Conservation (phyloP, 1,140 invertebrate species). For the Drepana arcuata region DNA sequence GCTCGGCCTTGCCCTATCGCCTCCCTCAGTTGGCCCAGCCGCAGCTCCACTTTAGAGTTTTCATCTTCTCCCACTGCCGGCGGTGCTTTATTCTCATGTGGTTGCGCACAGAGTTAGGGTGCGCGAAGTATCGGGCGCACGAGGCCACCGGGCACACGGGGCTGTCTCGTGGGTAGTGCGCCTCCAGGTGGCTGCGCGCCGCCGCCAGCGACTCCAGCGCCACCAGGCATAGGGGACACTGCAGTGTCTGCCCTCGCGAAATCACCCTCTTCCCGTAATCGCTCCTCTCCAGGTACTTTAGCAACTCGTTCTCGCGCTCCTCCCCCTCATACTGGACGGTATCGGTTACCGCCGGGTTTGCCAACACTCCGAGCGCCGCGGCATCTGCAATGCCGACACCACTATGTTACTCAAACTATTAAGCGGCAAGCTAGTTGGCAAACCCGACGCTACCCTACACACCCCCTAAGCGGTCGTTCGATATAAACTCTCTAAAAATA, state of each 20-base stretch:
- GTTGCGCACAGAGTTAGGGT: constrained; percentile 87
- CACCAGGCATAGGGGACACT: constrained; percentile 81
- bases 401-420: constrained; percentile 39
- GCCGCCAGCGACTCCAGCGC: constrained; percentile 73
- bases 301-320: constrained; percentile 26
- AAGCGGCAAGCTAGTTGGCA: constrained; percentile 34
- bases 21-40: constrained; percentile 52
- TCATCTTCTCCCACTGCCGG: constrained; percentile 85
- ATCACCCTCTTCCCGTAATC: too few relatives aligned
- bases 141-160: constrained; percentile 82
- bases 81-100: constrained; percentile 88
- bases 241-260: constrained; percentile 43
- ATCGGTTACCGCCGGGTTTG: constrained; percentile 49
- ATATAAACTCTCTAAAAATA: constrained; percentile 6
- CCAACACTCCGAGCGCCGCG: constrained; percentile 52
- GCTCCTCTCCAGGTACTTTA: constrained; percentile 27
- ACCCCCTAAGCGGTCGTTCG: constrained; percentile 10
- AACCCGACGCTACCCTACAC: constrained; percentile 31
- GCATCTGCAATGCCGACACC: constrained; percentile 69
- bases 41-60: constrained; percentile 83
- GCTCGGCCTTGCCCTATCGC: constrained; percentile 3
- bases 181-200: constrained; percentile 81
- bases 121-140: constrained; percentile 82
- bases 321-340: constrained; percentile 22
- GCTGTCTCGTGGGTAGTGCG: constrained; percentile 86